Conservation (phyloP, 2,113 vertebrate genomes). For the Nannobrachium achirus region DNA sequence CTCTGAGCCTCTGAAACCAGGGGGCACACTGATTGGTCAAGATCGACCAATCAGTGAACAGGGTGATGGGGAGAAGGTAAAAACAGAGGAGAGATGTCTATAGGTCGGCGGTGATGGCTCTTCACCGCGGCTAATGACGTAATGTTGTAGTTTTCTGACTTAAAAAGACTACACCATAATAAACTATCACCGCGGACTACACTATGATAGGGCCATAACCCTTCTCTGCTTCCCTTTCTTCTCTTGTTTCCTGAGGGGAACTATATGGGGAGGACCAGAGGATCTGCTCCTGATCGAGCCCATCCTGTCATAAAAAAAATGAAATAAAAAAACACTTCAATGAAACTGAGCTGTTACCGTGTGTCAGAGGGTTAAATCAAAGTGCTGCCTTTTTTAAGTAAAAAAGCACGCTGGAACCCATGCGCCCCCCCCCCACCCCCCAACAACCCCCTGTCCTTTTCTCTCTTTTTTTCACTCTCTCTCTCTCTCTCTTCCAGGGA, state of each 20-base stretch:
- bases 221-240: conserved; percentile 3
- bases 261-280: conserved; percentile 26
- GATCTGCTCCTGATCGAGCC: conserved; percentile 47
- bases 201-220: too few species aligned
- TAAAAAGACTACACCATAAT: too few species aligned
- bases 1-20: too few species aligned
- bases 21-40: too few species aligned
- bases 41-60: too few species aligned
- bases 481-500: too few species aligned
- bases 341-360: conserved; percentile 54
- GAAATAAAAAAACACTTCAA: conserved; percentile 49
- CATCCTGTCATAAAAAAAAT: conserved; percentile 53
- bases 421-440: background rate
- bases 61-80: too few species aligned
- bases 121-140: too few species aligned
- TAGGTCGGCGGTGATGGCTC: too few species aligned
- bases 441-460: conserved; percentile 24
- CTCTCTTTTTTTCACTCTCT: conserved; percentile 39
- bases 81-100: too few species aligned
- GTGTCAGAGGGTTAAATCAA: conserved; percentile 71
- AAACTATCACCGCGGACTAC: too few species aligned
- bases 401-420: conserved; percentile 69
- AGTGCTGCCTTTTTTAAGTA: conserved; percentile 67
- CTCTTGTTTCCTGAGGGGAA: conserved; percentile 17
- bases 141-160: too few species aligned